Evolutionary conservation across 2,888 invertebrate species (phyloP), one percentile per base, ranked within the genome.

Genomic region (Caenorhabditis sp.): DNA sequence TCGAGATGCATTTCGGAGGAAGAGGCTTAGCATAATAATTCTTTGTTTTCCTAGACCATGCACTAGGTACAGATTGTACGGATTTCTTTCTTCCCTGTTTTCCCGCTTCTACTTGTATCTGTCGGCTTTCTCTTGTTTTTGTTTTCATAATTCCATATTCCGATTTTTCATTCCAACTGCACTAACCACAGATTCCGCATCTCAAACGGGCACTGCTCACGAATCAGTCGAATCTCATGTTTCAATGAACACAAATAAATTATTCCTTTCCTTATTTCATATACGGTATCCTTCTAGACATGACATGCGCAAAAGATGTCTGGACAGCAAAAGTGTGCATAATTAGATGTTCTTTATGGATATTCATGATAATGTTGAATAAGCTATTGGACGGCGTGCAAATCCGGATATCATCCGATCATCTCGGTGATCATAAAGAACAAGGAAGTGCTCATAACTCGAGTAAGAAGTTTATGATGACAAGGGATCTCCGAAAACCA

Each of bases 1-100:
- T 81, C 81, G 9, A 55, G 81, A 32, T 79, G 79, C 53, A 72
- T 79, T 26, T 79, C 79, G 0, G 74, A 79, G 15, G 81, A 81
- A 8, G 75, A 74, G n/a, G 68, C 63, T 2, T 62, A 43, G 2
- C 26, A 4, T 2, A 7, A 39, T 13, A n/a, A 26, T 13, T 35
- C 15, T 11, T 22, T 52, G 26, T 32, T 4, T 35, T 32, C 7
- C 15, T 26, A 15, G 39, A 43, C 43, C 15, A 45, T 13, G 5
- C 35, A 35, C 26, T 65, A 65, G 55, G 55, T 55, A 45, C 45
- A 24, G 53, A 65, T 27, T 48, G 30, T 55, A 65, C 65, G 63
- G 53, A 63, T 63, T 7, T 30, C 8, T 41, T 35, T 9, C 45
- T 39, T 13, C 2, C 20, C 26, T 43, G 37, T 43, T 56, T 37